Percentiles rank a stretch among this genome's conserved stretches.
phyloP scores from a whole-genome alignment of 2,113 vertebrate species.

The Spheniscus mendiculus region DNA sequence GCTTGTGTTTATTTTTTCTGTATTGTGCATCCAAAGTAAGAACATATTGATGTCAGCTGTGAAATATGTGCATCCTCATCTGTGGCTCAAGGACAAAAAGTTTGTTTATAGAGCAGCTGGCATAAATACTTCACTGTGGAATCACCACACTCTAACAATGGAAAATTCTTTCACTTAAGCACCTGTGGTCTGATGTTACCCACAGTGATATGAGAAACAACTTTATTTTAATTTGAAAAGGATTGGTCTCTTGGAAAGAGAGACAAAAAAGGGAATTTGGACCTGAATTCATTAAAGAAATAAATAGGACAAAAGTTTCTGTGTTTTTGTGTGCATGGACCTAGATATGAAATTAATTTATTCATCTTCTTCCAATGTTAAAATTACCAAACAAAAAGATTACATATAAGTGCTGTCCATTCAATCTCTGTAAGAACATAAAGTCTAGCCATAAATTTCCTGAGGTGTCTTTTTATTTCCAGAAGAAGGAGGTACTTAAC shows the following conservation, averaged over 20 bases:
- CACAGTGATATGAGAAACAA: not conserved
- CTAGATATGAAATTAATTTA: not conserved
- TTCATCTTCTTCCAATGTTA: not conserved
- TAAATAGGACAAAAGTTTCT: not conserved
- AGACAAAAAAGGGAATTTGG: not conserved
- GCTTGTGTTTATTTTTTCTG: not conserved
- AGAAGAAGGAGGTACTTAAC: not conserved
- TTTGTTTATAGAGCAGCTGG: not conserved
- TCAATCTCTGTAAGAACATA: not conserved
- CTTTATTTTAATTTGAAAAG: not conserved
- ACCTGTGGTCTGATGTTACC: not conserved
- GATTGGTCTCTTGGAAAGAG: not conserved
- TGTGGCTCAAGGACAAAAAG: not conserved
- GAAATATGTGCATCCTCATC: not conserved
- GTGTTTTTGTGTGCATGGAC: not conserved
- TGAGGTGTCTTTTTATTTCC: not conserved
- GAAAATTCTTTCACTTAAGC: not conserved
- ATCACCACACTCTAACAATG: not conserved
- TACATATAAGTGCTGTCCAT: not conserved
- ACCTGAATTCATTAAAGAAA: not conserved
- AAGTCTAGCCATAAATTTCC: not conserved
- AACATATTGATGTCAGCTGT: not conserved
- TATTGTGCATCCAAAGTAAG: not conserved
- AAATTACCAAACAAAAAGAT: not conserved
- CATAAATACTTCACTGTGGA: not conserved